Conservation (phyloP, 2,113 vertebrate genomes). For the Sturnira hondurensis region DNA sequence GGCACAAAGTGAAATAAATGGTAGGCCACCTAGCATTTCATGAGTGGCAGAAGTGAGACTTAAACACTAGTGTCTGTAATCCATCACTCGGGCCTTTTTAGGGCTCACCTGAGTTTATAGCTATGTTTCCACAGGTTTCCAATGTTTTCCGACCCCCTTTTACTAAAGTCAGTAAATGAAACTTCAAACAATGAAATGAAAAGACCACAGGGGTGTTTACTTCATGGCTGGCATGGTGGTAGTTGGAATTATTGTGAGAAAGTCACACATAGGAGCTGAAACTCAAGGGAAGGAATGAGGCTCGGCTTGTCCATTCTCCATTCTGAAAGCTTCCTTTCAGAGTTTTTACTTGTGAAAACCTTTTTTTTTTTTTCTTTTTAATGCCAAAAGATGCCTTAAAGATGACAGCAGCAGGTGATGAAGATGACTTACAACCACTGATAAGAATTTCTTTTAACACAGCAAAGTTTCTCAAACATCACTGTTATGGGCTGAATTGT, state of each 20-base stretch:
- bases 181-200: background rate
- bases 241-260: background rate
- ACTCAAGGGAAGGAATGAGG: background rate
- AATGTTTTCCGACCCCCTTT: background rate
- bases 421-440: background rate
- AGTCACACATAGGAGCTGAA: background rate
- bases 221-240: background rate
- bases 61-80: background rate
- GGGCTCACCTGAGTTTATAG: background rate
- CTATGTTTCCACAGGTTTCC: background rate
- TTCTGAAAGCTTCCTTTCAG: background rate
- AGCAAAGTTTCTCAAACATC: background rate
- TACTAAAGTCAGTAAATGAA: background rate
- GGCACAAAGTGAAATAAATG: background rate
- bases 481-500: background rate
- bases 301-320: background rate
- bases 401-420: background rate
- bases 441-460: background rate
- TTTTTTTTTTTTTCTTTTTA: background rate
- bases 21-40: background rate
- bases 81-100: background rate
- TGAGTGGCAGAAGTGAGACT: background rate
- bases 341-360: background rate
- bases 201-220: background rate
- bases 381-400: background rate